Evolutionary conservation across 2,888 invertebrate species (phyloP), one percentile per base, ranked within the genome.

Genomic region (Caenorhabditis macrosperma): DNA sequence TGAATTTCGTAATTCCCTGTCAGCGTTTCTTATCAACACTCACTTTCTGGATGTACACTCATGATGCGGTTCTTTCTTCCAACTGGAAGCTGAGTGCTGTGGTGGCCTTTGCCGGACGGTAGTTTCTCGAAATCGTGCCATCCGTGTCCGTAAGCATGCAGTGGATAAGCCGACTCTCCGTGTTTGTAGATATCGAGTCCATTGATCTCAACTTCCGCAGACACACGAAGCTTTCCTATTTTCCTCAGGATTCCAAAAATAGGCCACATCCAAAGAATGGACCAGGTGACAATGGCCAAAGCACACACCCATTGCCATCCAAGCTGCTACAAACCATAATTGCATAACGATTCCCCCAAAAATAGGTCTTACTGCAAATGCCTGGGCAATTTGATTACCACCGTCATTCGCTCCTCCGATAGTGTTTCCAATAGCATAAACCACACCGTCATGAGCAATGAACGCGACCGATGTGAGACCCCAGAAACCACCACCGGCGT

Each of bases 401-500:
- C 71, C 77, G 55, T 71, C 30, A 10, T 68, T 64, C 4, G 72
- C 64, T 22, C 84, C 85, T 22, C 80, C 74, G 30, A 86, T 80
- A 7, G 79, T 80, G 22, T 82, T 81, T n/a, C 82, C 78, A 24
- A 87, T 81, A 6, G 86, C 82, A 54, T 86, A 89, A 38, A 82
- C 83, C 6, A 88, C 66, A n/a, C 88, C 88, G 22, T 82, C 78
- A 61, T 87, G 80, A 22, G 71, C 84, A 61, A 85, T 79, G 17
- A 85, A 41, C 26, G 75, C 68, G 2, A 81, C 78, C 12, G 83
- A 83, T 0, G 93, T 83, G 1, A 92, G 88, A 4, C 93, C 93
- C 91, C 92, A 92, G 9, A 91, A 74, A 7, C 93, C 93, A 2
- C 92, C 92, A 2, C 93, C 93, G 72, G 92, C 91, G 85, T 93